Percentiles rank a stretch among this genome's conserved stretches.
phyloP scores from a whole-genome alignment of 2,113 vertebrate species.

The Tympanuchus pallidicinctus region DNA sequence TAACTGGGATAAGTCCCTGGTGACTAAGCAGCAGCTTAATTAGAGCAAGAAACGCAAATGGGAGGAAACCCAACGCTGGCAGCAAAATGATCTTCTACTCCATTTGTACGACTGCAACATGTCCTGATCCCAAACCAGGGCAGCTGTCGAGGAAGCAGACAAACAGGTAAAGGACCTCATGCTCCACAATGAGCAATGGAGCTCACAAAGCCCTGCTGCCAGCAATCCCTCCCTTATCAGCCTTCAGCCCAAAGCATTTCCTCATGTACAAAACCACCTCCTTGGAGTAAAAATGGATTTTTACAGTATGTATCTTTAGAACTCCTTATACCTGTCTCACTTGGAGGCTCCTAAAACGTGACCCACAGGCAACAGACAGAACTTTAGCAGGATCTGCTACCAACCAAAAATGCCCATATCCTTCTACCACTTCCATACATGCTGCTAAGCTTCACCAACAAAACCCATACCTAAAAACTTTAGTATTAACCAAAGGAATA shows the following conservation, averaged over 20 bases:
- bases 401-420: accelerated
- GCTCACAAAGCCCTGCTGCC: not conserved
- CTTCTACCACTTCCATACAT: not conserved
- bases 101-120: not conserved
- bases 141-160: not conserved
- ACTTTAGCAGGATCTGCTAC: not conserved
- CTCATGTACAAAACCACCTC: not conserved
- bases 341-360: not conserved
- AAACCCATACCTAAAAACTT: not conserved
- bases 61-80: not conserved
- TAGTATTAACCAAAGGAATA: not conserved
- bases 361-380: not conserved
- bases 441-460: not conserved
- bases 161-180: not conserved
- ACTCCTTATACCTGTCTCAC: not conserved
- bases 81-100: accelerated
- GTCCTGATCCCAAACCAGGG: not conserved
- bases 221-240: not conserved
- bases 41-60: not conserved
- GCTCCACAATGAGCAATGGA: accelerated
- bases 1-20: not conserved
- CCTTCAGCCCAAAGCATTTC: not conserved
- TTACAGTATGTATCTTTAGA: not conserved
- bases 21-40: not conserved
- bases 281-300: not conserved